Conservation (phyloP, 1,140 invertebrate species). For the Drosophila rufa region DNA sequence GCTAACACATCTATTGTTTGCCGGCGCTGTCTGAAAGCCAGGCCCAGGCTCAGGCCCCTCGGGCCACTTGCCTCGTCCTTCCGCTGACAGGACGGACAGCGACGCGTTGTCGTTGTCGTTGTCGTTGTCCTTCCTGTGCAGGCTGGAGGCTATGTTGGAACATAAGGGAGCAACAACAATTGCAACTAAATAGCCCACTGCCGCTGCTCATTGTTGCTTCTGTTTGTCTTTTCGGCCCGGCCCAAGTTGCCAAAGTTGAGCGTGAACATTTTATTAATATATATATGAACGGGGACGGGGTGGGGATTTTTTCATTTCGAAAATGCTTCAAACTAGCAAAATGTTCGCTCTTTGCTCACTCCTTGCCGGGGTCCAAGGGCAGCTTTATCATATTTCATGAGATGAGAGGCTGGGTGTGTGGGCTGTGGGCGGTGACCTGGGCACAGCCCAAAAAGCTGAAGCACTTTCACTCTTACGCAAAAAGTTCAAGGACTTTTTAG, state of each 20-base stretch:
- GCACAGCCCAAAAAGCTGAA: slow-evolving; percentile 15
- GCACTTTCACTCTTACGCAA: slow-evolving; percentile 70
- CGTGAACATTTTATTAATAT: slow-evolving; percentile 82
- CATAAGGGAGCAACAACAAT: slow-evolving; percentile 52
- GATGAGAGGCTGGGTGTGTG: slow-evolving; percentile 2
- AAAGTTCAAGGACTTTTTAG: slow-evolving; percentile 84
- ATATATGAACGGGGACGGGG: slow-evolving; percentile 28
- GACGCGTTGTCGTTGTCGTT: slow-evolving; percentile 40
- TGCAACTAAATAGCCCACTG: slow-evolving; percentile 75
- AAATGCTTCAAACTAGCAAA: slow-evolving; percentile 75
- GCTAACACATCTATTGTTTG: slow-evolving; percentile 68
- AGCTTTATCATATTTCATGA: slow-evolving; percentile 66
- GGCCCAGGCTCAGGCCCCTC: neutral
- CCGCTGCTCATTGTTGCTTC: slow-evolving; percentile 60
- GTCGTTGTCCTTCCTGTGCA: slow-evolving; percentile 63
- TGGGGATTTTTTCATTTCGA: slow-evolving; percentile 52
- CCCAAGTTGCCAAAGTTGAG: slow-evolving; percentile 64
- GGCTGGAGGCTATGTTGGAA: slow-evolving; percentile 6
- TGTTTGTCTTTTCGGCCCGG: slow-evolving; percentile 69
- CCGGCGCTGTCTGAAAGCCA: slow-evolving; percentile 18
- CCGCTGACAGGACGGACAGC: slow-evolving; percentile 26
- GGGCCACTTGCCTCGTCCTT: slow-evolving; percentile 8
- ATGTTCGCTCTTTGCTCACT: slow-evolving; percentile 48
- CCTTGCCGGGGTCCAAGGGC: slow-evolving; percentile 56
- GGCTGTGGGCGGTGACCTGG: slow-evolving; percentile 13